Evolutionary conservation across 2,888 invertebrate species (phyloP), one percentile per base, ranked within the genome.

Genomic region (Andrena chrysosceles): DNA sequence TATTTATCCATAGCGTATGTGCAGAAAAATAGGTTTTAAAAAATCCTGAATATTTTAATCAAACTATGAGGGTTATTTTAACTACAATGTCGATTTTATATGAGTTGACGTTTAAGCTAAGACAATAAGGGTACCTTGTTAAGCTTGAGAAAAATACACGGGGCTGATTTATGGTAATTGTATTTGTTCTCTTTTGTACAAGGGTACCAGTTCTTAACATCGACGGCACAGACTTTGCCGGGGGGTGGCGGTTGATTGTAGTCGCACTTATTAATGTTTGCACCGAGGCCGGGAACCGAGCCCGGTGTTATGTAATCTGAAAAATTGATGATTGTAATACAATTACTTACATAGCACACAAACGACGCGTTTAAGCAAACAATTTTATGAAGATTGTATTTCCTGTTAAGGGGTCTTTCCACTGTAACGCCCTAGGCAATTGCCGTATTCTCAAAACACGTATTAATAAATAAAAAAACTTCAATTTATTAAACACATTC

Each of bases 121-220:
- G 10, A 33, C n/a, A 20, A 52, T 13, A 13, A 52, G 69, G 64
- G 75, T 88, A 96, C 96, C 94, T 97, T 98, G 95, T 99, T 99
- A 56, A 99, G 95, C 94, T 99, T 99, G 76, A 99, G 95, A 93
- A 99, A 97, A 85, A 99, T 96, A 94, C 99, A 99, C 0, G 99
- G 99, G 26, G 97, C 96, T 59, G 98, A 98, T 92, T 97, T 97
- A 93, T 98, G 97, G 94, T 98, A 99, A 81, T 98, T 98, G 94
- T 97, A 99, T 90, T 96, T 95, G 91, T 98, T 97, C 86, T 97
- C 97, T 88, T 96, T 96, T 13, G 96, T 97, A 94, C 99, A 99
- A 0, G 97, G 96, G 0, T 95, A 95, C 96, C 98, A 97, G 29
- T 96, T 95, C 90, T 97, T 96, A 70, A 98, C 96, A 91, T 98